Base-by-base conservation (phyloP, 2,113 vertebrate genomes). In the Hippoglossus stenolepis region DNA sequence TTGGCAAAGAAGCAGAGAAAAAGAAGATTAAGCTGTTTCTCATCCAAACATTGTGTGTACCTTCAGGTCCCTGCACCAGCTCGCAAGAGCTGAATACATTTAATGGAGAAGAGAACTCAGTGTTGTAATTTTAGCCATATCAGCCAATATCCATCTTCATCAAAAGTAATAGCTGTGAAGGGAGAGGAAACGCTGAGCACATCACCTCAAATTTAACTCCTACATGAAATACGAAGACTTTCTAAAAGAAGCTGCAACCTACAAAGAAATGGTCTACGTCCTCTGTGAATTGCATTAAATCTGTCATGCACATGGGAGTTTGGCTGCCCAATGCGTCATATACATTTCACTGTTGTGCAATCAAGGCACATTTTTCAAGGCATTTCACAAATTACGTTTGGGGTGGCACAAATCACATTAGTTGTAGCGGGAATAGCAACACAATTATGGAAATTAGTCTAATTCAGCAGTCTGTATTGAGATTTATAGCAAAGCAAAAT, bases 51-150 rank as follows among this genome's bases (percentile, higher is more conserved):
- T 67, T 59, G 63, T 80, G 31, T 92, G 86, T 94, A 94, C 94
- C 94, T 95, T 91, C 53, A 79, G 77, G 86, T 88, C 83, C 80
- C 85, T 79, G 87, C 80, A 85, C 85, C 85, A 86, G 75, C 84
- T 86, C 91, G 89, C 75, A 90, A 88, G 82, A 91, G 90, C 92
- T 92, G 87, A 93, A 90, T 82, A 86, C 59, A 83, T 91, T 92
- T 91, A 67, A 89, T 54, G 80, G 73, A 81, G 75, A 85, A 85
- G 85, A 87, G 53, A 85, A 81, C 71, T 67, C 57, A 88, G 85
- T 82, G 64, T 87, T 91, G 84, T 85, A 79, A 83, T 84, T 91
- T 91, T 74, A 89, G 86, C 89, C 76, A 77, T 67, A 88, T 85
- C 80, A 86, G 82, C 78, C 84, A 80, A 78, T 87, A 79, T 80